phyloP scores from a whole-genome alignment of 2,888 invertebrate genomes.

The Tenthredo distinguenda region DNA sequence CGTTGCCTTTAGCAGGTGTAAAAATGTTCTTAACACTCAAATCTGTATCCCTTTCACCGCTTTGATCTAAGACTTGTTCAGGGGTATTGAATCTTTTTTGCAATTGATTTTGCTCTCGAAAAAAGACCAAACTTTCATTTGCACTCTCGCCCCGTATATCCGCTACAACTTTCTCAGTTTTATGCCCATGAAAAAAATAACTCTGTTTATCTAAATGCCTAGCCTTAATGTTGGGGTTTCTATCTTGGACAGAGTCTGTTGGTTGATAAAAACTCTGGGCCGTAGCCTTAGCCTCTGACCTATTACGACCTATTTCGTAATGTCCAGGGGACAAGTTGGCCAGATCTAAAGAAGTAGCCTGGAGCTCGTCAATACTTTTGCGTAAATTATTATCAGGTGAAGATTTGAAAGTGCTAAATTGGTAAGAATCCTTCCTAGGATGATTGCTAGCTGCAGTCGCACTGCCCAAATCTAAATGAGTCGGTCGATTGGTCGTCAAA shows the following conservation, averaged over 20 bases:
- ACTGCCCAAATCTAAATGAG: constrained; percentile 32
- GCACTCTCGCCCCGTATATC: neutral
- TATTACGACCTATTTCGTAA: constrained; percentile 63
- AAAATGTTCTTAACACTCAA: neutral
- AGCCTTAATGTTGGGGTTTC: constrained; percentile 61
- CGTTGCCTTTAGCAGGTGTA: neutral
- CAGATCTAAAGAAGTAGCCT: constrained; percentile 63
- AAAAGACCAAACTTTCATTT: neutral
- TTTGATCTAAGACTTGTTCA: neutral
- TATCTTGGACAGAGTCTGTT: constrained; percentile 57
- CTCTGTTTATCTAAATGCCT: constrained; percentile 70
- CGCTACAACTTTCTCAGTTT: constrained; percentile 71
- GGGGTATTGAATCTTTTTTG: neutral
- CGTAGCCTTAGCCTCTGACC: constrained; percentile 58
- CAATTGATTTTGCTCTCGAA: constrained; percentile 4
- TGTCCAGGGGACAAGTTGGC: constrained; percentile 65
- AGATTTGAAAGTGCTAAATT: constrained; percentile 73
- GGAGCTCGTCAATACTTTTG: constrained; percentile 34
- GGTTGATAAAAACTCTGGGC: constrained; percentile 58
- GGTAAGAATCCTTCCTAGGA: constrained; percentile 62
- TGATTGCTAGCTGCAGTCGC: constrained; percentile 5
- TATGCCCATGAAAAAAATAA: constrained; percentile 75
- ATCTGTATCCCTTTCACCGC: neutral
- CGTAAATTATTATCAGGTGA: constrained; percentile 57
- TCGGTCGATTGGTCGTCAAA: neutral